Conservation (phyloP, 2,113 vertebrate genomes). For the Erythrolamprus reginae region DNA sequence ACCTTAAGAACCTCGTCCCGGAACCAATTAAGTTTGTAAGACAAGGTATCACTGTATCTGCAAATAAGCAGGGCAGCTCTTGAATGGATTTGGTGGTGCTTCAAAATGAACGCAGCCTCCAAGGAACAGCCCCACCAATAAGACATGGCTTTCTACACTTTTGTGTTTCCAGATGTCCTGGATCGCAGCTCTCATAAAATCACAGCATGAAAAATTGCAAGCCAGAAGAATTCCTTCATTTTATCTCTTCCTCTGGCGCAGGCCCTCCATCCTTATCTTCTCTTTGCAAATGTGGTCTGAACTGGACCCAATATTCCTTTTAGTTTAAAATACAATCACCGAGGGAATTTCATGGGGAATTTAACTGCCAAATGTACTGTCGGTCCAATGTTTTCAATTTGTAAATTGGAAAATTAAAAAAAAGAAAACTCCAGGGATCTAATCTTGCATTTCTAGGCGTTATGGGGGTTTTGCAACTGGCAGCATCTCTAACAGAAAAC, state of each 20-base stretch:
- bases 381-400: neutral
- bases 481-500: neutral
- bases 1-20: no score
- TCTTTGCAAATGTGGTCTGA: neutral
- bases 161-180: neutral
- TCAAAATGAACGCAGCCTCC: neutral
- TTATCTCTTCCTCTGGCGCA: neutral
- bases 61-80: neutral
- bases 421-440: neutral
- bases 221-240: neutral
- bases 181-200: neutral
- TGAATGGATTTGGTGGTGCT: neutral
- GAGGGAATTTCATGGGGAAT: neutral
- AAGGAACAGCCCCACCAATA: neutral
- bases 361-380: neutral
- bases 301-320: neutral
- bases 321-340: neutral
- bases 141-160: neutral
- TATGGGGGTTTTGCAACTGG: neutral
- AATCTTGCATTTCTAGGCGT: neutral
- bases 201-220: neutral
- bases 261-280: neutral
- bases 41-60: no score
- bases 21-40: no score
- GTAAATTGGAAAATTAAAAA: neutral